Evolutionary conservation across 2,797 vertebrate species (phyloP).

Genomic region (Bufotes viridis): DNA sequence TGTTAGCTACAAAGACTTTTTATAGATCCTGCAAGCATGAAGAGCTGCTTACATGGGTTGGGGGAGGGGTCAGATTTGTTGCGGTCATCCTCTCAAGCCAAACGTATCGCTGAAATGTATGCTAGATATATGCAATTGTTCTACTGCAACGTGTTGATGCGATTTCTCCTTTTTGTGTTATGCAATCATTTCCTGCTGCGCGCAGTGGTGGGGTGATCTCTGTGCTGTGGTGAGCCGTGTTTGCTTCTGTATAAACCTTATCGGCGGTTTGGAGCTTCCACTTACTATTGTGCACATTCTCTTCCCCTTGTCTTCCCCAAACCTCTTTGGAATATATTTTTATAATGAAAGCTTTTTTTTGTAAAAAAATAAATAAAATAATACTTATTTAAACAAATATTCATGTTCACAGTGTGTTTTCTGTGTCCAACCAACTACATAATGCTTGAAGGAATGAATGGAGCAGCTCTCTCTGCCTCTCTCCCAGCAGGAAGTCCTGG

Average conservation of each 20-base stretch:
- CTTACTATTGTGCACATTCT: conserved; percentile 17
- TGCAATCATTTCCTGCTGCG: not conserved
- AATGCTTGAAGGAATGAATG: not conserved
- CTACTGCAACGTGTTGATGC: not conserved
- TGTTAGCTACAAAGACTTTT: not conserved
- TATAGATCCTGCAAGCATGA: not conserved
- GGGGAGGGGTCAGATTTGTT: not conserved
- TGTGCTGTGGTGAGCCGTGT: conserved; percentile 1
- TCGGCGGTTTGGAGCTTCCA: conserved; percentile 11
- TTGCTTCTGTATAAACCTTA: conserved; percentile 21
- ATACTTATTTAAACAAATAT: conserved; percentile 32
- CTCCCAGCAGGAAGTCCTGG: not conserved
- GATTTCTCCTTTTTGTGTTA: conserved; percentile 11
- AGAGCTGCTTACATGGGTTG: not conserved
- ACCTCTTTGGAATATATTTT: conserved; percentile 43
- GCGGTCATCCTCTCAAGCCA: not conserved
- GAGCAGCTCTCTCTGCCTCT: not conserved
- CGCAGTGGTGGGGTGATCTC: not conserved
- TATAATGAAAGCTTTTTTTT: conserved; percentile 49
- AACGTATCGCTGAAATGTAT: not conserved
- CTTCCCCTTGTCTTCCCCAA: conserved; percentile 5
- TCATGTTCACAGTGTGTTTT: not conserved
- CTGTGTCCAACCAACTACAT: not conserved
- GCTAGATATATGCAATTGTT: conserved; percentile 11
- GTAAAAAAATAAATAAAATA: conserved; percentile 41